A percentile compares a stretch with the other conserved stretches of the same genome.
These are phyloP conservation scores for Drosophila bunnanda DNA, from an alignment of 2,888 invertebrate genomes.

Conservation along the genomic window DNA sequence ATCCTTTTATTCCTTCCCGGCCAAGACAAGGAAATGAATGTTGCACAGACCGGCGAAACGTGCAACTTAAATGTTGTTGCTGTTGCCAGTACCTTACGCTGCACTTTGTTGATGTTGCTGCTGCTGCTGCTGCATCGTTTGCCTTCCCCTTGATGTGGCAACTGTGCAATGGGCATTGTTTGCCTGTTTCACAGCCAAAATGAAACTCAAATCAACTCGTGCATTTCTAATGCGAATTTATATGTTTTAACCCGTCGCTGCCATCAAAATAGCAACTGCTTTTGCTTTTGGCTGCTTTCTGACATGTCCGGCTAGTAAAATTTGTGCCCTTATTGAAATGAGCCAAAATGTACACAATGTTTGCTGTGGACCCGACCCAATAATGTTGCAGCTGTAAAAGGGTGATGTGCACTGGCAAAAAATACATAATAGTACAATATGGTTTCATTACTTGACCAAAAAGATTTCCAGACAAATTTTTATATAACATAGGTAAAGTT, in stretches of 20 bases:
- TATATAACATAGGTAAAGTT: neutral
- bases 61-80: slow-evolving; percentile 40
- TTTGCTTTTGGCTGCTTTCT: slow-evolving; percentile 21
- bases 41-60: slow-evolving; percentile 67
- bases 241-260: slow-evolving; percentile 69
- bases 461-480: no score
- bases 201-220: slow-evolving; percentile 82
- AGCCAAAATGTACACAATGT: slow-evolving; percentile 14
- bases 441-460: neutral
- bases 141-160: slow-evolving; percentile 20
- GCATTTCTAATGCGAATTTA: slow-evolving; percentile 84
- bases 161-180: slow-evolving; percentile 70
- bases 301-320: slow-evolving; percentile 63
- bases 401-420: slow-evolving; percentile 4
- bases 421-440: neutral
- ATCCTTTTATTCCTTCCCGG: slow-evolving; percentile 15
- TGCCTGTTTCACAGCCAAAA: slow-evolving; percentile 71
- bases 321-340: slow-evolving; percentile 70
- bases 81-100: slow-evolving; percentile 46
- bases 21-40: slow-evolving; percentile 72
- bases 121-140: slow-evolving; percentile 16
- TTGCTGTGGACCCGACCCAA: slow-evolving; percentile 11
- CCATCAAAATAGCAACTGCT: slow-evolving; percentile 55
- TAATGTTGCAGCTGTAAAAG: slow-evolving; percentile 11
- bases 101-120: slow-evolving; percentile 43